Conservation (phyloP, 2,113 vertebrate species). For the Cairina moschata region DNA sequence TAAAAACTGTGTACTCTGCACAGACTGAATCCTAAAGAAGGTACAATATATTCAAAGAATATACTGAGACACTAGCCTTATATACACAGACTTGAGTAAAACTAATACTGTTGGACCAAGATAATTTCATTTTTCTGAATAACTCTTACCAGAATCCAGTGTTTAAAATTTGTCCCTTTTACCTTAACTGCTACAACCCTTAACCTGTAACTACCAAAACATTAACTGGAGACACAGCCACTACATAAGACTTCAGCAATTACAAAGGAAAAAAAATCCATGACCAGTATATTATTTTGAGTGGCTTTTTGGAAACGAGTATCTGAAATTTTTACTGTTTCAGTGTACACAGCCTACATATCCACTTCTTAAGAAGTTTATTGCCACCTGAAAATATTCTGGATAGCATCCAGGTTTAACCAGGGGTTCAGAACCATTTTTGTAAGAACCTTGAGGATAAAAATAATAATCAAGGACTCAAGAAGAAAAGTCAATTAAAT, state of each 20-base stretch:
- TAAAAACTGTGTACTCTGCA: neutral
- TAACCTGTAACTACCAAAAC: neutral
- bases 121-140: neutral
- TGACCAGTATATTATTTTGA: neutral
- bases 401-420: neutral
- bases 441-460: neutral
- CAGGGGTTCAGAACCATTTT: neutral
- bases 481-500: neutral
- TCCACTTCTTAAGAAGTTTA: neutral
- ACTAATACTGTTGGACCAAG: neutral
- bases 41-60: neutral
- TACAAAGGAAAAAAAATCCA: neutral
- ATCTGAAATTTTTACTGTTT: neutral
- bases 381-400: neutral
- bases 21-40: neutral
- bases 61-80: neutral
- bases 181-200: neutral
- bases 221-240: neutral
- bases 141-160: neutral
- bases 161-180: neutral
- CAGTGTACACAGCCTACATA: neutral
- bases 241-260: neutral
- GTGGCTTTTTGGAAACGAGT: neutral
- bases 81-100: neutral
- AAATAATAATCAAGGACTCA: neutral